phyloP scores from a whole-genome alignment of 2,113 vertebrate genomes.

The Pleuronectes platessa region DNA sequence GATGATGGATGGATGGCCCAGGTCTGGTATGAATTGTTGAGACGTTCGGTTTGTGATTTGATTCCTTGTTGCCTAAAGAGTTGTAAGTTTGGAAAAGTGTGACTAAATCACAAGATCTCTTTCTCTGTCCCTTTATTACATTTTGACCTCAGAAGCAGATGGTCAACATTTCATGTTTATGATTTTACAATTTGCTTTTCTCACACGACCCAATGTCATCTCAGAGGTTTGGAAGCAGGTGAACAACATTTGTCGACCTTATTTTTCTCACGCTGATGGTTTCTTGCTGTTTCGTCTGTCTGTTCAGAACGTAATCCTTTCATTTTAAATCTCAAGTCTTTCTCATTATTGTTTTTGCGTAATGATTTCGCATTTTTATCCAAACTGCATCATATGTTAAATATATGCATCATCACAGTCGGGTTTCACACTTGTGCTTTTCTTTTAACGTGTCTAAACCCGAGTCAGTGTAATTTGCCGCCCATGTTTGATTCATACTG shows the following conservation, averaged over 20 bases:
- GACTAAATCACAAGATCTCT: slow-evolving; percentile 19
- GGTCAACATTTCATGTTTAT: background rate
- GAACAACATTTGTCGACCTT: too few species aligned
- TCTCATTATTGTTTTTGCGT: too few species aligned
- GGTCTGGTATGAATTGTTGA: background rate
- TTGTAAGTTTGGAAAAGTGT: slow-evolving; percentile 10
- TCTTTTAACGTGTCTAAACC: too few species aligned
- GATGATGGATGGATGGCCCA: background rate
- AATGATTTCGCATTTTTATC: too few species aligned
- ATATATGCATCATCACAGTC: too few species aligned
- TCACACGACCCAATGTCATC: too few species aligned
- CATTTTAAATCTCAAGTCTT: background rate
- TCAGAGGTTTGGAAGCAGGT: too few species aligned
- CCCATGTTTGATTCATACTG: too few species aligned
- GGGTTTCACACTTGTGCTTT: too few species aligned
- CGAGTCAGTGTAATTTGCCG: too few species aligned
- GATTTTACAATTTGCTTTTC: background rate
- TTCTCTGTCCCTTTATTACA: background rate
- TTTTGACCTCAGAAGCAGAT: background rate
- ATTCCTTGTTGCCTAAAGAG: slow-evolving; percentile 28
- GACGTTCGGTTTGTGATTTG: background rate
- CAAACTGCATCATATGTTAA: too few species aligned
- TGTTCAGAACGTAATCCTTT: background rate
- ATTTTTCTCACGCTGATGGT: too few species aligned
- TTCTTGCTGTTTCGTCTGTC: background rate